phyloP scores from a whole-genome alignment of 2,113 vertebrate species.

The Pseudolaguvia tuberculata region DNA sequence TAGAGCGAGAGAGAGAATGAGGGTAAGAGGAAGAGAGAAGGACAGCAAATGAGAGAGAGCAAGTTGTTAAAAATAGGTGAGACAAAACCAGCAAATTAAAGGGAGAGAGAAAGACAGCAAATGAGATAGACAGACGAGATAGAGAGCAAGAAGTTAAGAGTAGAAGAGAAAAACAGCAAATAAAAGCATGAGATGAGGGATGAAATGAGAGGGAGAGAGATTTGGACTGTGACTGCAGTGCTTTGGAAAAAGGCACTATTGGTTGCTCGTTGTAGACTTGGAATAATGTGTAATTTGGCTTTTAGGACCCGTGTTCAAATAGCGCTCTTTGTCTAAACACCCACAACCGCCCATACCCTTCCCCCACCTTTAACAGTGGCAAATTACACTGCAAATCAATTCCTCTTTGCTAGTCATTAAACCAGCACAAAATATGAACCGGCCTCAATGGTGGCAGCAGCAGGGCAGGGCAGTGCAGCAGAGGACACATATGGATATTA shows the following conservation, averaged over 20 bases:
- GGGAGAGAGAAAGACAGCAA: too few species aligned
- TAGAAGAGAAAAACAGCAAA: neutral
- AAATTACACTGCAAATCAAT: slow-evolving; percentile 13
- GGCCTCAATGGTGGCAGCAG: neutral
- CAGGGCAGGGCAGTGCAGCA: neutral
- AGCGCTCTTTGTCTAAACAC: neutral
- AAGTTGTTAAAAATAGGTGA: too few species aligned
- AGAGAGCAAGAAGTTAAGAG: too few species aligned
- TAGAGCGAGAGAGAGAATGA: too few species aligned
- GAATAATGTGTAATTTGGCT: slow-evolving; percentile 38
- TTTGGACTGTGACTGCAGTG: slow-evolving; percentile 33
- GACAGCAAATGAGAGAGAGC: too few species aligned
- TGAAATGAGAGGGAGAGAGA: neutral
- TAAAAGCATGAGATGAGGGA: too few species aligned
- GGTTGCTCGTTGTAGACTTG: slow-evolving; percentile 27
- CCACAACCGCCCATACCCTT: too few species aligned
- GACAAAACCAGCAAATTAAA: too few species aligned
- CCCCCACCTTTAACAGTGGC: neutral
- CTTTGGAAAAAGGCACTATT: slow-evolving; percentile 38
- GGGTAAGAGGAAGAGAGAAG: too few species aligned
- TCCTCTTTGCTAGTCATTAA: too few species aligned
- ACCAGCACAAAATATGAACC: neutral
- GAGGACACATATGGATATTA: neutral
- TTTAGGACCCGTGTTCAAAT: slow-evolving; percentile 15
- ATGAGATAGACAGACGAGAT: too few species aligned